Base-by-base conservation (phyloP, 2,888 invertebrate genomes). In the Chrysodeixis includens region DNA sequence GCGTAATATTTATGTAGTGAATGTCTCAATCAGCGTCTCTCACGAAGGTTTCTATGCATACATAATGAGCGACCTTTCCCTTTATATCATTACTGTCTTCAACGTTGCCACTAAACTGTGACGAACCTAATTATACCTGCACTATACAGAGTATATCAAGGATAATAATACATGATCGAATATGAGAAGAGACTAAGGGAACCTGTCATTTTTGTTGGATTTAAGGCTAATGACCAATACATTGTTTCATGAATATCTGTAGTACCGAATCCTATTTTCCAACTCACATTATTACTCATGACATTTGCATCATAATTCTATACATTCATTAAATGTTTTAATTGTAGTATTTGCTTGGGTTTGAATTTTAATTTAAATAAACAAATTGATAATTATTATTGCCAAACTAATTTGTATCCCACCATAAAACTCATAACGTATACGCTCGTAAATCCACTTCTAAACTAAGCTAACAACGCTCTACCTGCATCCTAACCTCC, bases 61-160 rank as follows among this genome's bases (percentile, higher is more conserved):
- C 57, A 56, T 56, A 64, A 68, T 52, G 57, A 57, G 35, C 57
- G 57, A 35, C 22, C 69, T 44, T 63, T 22, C 52, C 30, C 20
- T 40, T 10, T 54, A 66, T 56, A 53, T 62, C 66, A 58, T 62
- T 66, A 66, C 46, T 14, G 26, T 26, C 20, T 51, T 46, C 30
- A 49, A 69, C 56, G 32, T 58, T 76, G 64, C 57, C 51, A 66
- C 58, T 53, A 53, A 51, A 64, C 56, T 56, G 54, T 64, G 56
- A 49, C 63, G 62, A 62, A 40, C 61, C n/a, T 56, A 59, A 66
- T 52, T 20, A 30, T 6, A 49, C 40, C 52, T 40, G 18, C 22
- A 10, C n/a, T 62, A 16, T 40, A 51, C 56, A 51, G 35, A 56
- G n/a, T 18, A 46, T 9, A 10, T 46, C 46, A 46, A 0, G 3